phyloP scores from a whole-genome alignment of 2,888 invertebrate genomes.

The Eurytoma californica region DNA sequence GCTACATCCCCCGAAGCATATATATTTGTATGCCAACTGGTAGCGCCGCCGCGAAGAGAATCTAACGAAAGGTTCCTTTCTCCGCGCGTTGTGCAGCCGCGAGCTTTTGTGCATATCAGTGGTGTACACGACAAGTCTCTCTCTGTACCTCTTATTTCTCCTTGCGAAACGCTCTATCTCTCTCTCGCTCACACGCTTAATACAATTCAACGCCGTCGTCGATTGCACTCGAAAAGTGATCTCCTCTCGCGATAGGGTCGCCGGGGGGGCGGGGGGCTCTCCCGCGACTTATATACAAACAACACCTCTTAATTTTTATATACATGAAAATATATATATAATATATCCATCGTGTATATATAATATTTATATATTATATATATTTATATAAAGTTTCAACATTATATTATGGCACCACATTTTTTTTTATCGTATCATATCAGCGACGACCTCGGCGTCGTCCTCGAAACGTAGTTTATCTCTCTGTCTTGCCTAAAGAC shows the following conservation, averaged over 20 bases:
- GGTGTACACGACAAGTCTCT: not conserved
- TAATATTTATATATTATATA: conserved; percentile 61
- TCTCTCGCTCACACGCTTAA: conserved; percentile 9
- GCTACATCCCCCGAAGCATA: too few species aligned
- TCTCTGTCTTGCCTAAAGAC: conserved; percentile 15
- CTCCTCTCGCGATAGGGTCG: conserved; percentile 38
- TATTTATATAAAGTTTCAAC: conserved; percentile 72
- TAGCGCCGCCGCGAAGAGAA: too few species aligned
- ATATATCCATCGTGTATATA: conserved; percentile 59
- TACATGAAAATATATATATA: conserved; percentile 58
- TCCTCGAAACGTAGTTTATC: conserved; percentile 22
- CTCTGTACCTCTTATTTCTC: conserved; percentile 37
- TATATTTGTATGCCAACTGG: too few species aligned
- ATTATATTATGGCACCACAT: conserved; percentile 74
- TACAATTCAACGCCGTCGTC: conserved; percentile 40
- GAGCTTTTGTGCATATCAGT: not conserved
- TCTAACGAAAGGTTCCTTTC: conserved; percentile 26
- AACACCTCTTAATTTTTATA: conserved; percentile 72
- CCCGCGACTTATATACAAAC: conserved; percentile 72
- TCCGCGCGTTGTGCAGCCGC: not conserved
- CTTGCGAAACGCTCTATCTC: too few species aligned
- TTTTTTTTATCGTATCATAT: conserved; percentile 37
- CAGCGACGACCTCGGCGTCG: conserved; percentile 18
- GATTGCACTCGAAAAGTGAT: conserved; percentile 55
- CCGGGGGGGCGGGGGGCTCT: conserved; percentile 17